These are phyloP conservation scores for Drosophila eohydei DNA, from an alignment of 2,888 invertebrate species.

Conservation along the genomic window DNA sequence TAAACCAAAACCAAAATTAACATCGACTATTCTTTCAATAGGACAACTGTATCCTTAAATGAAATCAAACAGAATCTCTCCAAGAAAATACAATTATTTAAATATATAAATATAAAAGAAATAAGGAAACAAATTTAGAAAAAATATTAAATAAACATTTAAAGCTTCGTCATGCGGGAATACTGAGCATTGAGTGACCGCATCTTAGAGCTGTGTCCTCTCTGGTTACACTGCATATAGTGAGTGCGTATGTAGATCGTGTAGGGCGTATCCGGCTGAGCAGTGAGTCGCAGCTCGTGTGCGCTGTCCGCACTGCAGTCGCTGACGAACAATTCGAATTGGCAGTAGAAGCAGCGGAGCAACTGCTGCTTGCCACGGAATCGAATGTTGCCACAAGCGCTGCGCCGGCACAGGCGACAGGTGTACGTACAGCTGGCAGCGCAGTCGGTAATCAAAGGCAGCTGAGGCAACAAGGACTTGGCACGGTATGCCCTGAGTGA, in stretches of 20 bases:
- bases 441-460: slow-evolving; percentile 35
- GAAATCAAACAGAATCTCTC: too few relatives aligned
- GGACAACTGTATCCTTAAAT: too few relatives aligned
- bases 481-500: slow-evolving; percentile 38
- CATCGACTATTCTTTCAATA: neutral
- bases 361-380: slow-evolving; percentile 7
- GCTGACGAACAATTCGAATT: slow-evolving; percentile 1
- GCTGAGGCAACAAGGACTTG: slow-evolving; percentile 9
- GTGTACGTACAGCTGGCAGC: slow-evolving; percentile 29
- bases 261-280: slow-evolving; percentile 20
- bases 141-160: neutral
- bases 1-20: neutral
- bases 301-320: neutral
- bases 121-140: neutral
- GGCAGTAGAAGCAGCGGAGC: slow-evolving; percentile 12
- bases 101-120: neutral
- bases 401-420: slow-evolving; percentile 40
- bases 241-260: slow-evolving; percentile 22
- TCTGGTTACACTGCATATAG: slow-evolving; percentile 18
- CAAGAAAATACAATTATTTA: too few relatives aligned
- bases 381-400: slow-evolving; percentile 19
- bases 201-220: slow-evolving; percentile 31
- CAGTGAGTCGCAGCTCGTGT: neutral
- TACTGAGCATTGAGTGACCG: slow-evolving; percentile 21
- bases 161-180: neutral